Base-by-base conservation (phyloP, 2,888 invertebrate genomes). In the Lasioglossum calceatum region DNA sequence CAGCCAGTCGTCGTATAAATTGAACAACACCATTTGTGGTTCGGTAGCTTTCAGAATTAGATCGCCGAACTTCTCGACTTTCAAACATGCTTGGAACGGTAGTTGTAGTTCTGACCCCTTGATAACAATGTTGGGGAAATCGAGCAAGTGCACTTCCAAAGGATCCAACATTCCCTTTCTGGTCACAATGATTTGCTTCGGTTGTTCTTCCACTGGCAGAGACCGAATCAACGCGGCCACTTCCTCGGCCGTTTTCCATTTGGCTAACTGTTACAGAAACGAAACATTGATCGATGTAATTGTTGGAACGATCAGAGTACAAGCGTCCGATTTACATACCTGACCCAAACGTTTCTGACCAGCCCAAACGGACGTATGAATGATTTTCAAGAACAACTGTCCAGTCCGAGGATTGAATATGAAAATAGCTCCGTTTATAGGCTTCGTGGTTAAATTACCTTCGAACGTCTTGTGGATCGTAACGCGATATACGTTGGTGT, bases 191-290 rank as follows among this genome's bases (percentile, higher is more conserved):
- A 99, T 99, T 96, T 99, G 99, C 95, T 99, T 99, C 0, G 99
- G 99, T 95, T 99, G 99, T 96, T 99, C 99, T 96, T 99, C 99
- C 7, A 99, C 99, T 0, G 99, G 99, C 89, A 99, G 96, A 0
- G 99, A 99, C 71, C 99, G 97, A 97, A 99, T 99, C 93, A 99
- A 96, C 54, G 99, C 99, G 1, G 99, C 99, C 27, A 99, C 99
- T 97, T 99, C 99, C 96, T 99, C 99, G 77, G 99, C 99, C 0
- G 99, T 99, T 96, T 99, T 99, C 99, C 99, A 99, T 96, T 99
- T 99, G 16, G 99, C 99, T 95, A 99, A 96, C 97, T 99, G 12
- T 27, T 42, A 81, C 19, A 14, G 0, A 1, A 64, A 75, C 3
- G 4, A 1, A 1, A 39, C 16, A 19, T 32, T 3, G 16, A 67